Evolutionary conservation across 1,140 invertebrate genomes (phyloP).

Genomic region (Vanessa tameamea): DNA sequence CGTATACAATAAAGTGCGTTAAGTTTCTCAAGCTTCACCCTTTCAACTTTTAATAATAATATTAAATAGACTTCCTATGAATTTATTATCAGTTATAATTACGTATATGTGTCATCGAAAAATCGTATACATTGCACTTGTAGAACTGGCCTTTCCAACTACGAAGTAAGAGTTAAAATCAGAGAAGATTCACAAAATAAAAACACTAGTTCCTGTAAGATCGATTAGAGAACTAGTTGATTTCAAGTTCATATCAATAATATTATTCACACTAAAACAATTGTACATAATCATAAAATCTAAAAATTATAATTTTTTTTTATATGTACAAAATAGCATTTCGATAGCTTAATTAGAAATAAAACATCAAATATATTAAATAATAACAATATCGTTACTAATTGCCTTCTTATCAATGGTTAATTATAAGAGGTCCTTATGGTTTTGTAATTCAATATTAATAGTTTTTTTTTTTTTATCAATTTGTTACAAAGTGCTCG

Average conservation of each 20-base stretch:
- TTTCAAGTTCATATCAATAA: slow-evolving; percentile 72
- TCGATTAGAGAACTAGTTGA: slow-evolving; percentile 60
- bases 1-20: slow-evolving; percentile 49
- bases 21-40: slow-evolving; percentile 63
- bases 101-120: slow-evolving; percentile 79
- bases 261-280: slow-evolving; percentile 80
- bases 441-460: slow-evolving; percentile 77
- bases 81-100: slow-evolving; percentile 76
- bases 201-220: slow-evolving; percentile 59
- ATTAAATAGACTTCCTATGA: slow-evolving; percentile 71
- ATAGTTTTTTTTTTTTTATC: slow-evolving; percentile 41
- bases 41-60: slow-evolving; percentile 74
- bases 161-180: slow-evolving; percentile 63
- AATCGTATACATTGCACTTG: slow-evolving; percentile 81
- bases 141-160: slow-evolving; percentile 76
- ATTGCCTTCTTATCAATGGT: slow-evolving; percentile 81
- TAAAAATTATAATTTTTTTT: slow-evolving; percentile 71
- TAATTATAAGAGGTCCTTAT: slow-evolving; percentile 82
- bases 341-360: slow-evolving; percentile 79
- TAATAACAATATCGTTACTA: slow-evolving; percentile 81
- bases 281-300: slow-evolving; percentile 78
- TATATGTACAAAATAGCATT: slow-evolving; percentile 78
- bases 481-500: slow-evolving; percentile 59
- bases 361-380: slow-evolving; percentile 82
- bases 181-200: slow-evolving; percentile 67